These are phyloP conservation scores for Calephelis virginiensis DNA, from an alignment of 1,140 invertebrate species.

Conservation along the genomic window DNA sequence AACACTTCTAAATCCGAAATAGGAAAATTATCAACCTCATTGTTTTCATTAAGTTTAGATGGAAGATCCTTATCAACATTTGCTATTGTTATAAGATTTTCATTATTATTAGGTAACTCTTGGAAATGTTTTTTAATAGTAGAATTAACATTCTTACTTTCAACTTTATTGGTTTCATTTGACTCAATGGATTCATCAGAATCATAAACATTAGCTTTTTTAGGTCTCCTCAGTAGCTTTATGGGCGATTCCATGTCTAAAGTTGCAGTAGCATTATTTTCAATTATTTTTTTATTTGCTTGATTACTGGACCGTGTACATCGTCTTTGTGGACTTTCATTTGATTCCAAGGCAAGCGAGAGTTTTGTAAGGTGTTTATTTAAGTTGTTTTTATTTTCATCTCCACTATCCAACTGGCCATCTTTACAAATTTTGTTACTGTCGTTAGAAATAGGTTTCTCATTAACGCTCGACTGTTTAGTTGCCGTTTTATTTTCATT, in stretches of 20 bases:
- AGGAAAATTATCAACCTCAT: not conserved
- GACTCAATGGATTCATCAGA: constrained; percentile 28
- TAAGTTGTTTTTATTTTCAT: constrained; percentile 5
- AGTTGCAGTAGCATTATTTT: too few species aligned
- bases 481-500: not conserved
- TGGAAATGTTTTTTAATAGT: constrained; percentile 19
- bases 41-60: not conserved
- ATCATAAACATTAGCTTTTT: constrained; percentile 36
- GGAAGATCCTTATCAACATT: not conserved
- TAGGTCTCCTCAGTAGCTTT: constrained; percentile 33
- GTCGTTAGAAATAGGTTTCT: constrained; percentile 1
- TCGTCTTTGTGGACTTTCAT: constrained; percentile 35
- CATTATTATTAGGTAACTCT: constrained; percentile 7
- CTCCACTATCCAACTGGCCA: constrained; percentile 7
- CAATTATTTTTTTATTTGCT: not conserved
- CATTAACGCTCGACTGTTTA: constrained; percentile 17
- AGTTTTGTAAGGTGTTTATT: not conserved
- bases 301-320: constrained; percentile 41
- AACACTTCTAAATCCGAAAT: constrained; percentile 55
- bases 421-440: constrained; percentile 7
- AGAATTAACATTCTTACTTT: constrained; percentile 7
- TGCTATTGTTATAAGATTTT: not conserved
- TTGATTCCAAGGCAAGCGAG: constrained; percentile 3
- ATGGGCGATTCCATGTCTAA: constrained; percentile 18
- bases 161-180: constrained; percentile 23